Evolutionary conservation across 2,113 vertebrate species (phyloP), one percentile per base, ranked within the genome.

Genomic region (Pollimyrus isidori): DNA sequence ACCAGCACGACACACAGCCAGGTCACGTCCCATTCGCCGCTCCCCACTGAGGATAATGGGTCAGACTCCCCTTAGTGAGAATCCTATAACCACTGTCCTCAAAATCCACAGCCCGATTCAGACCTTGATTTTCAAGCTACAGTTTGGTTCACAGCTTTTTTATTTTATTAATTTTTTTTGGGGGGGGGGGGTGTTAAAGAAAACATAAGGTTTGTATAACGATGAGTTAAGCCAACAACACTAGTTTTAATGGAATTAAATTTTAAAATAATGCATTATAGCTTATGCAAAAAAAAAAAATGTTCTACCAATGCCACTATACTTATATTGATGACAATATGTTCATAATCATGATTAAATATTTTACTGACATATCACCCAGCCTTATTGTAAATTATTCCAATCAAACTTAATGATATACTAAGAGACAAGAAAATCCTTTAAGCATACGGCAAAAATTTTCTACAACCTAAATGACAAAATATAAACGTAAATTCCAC

Each of bases 401-500:
- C 35, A 82, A 13, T 52, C 86, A 7, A 56, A 6, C 50, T 62
- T 19, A 58, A 23, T 3, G 4, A 3, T 65, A 42, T 45, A 45
- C 11, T 35, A 58, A 19, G 15, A 87, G 4, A 87, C 1, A 87
- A 23, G 21, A 87, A 50, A 13, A 65, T 11, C 9, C n/a, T 65
- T 1, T 0, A 69, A 30, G 26, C 30, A 30, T 19, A 1, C 35
- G 17, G 30, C 3, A 0, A 19, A 3, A 19, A 3, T 69, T 49
- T 65, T 56, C 9, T 19, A 9, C 45, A 49, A 26, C 23, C 21
- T 23, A 86, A 53, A 35, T 87, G 17, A 26, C 1, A 53, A 52
- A 42, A 23, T 9, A 15, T 52, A 50, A 58, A 56, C 3, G 7
- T 30, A 23, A 6, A 3, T 0, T 4, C 89, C 95, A 99, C 98